These are phyloP conservation scores for Aspidapion aeneum DNA, from an alignment of 2,888 invertebrate species.

Conservation along the genomic window DNA sequence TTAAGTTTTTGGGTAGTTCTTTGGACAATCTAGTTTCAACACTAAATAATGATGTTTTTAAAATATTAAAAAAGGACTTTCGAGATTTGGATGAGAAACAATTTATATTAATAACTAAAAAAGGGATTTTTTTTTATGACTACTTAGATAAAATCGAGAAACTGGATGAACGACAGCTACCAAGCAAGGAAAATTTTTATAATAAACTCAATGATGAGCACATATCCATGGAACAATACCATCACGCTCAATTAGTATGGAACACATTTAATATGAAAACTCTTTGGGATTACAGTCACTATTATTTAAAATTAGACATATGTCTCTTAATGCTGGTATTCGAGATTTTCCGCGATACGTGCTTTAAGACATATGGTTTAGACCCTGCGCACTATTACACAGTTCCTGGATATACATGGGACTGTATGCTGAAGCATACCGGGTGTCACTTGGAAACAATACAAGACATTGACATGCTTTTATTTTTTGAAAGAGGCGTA, in stretches of 20 bases:
- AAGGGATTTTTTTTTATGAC: constrained; percentile 38
- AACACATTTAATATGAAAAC: constrained; percentile 32
- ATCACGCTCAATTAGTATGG: constrained; percentile 6
- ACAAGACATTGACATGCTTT: constrained; percentile 36
- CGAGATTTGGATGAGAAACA: constrained; percentile 6
- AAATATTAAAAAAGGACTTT: constrained; percentile 12
- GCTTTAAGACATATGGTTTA: constrained; percentile 33
- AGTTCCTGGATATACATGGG: constrained; percentile 33
- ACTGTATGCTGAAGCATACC: constrained; percentile 35
- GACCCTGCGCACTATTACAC: constrained; percentile 37
- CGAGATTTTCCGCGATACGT: constrained; percentile 39
- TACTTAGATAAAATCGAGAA: constrained; percentile 28
- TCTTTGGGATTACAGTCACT: constrained; percentile 39
- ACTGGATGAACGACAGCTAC: constrained; percentile 27
- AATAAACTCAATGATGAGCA: too few relatives aligned
- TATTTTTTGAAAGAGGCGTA: constrained; percentile 36
- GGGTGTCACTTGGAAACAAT: constrained; percentile 28
- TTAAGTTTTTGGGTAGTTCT: constrained; percentile 28
- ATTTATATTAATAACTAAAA: constrained; percentile 23
- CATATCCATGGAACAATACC: too few relatives aligned
- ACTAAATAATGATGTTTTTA: constrained; percentile 19
- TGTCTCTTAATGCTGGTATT: constrained; percentile 40
- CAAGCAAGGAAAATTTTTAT: constrained; percentile 29
- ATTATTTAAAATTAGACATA: constrained; percentile 42
- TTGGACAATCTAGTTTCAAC: constrained; percentile 29